Conservation (phyloP, 2,113 vertebrate genomes). For the Sprattus sprattus region DNA sequence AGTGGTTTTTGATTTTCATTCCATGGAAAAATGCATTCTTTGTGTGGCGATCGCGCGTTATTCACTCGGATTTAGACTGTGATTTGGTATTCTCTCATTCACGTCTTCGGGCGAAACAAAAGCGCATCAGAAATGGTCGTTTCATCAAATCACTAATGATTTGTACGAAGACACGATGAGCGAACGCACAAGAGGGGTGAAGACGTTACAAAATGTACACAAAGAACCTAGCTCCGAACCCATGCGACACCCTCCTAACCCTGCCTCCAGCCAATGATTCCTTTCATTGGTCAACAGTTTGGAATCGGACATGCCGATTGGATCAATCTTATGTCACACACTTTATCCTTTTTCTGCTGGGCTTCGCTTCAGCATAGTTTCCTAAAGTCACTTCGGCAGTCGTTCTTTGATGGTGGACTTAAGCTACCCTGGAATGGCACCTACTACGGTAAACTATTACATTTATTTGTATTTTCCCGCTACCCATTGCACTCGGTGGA, state of each 20-base stretch:
- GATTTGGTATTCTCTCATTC: neutral
- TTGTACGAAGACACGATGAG: neutral
- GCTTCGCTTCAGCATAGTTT: slow-evolving; percentile 45
- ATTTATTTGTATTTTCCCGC: neutral
- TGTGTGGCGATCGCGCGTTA: neutral
- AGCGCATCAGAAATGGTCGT: neutral
- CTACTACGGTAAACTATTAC: slow-evolving; percentile 43
- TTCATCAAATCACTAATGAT: neutral
- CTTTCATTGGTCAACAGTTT: slow-evolving; percentile 53
- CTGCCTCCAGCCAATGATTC: slow-evolving; percentile 33
- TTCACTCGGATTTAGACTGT: neutral
- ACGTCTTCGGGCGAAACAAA: neutral
- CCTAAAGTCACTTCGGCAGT: slow-evolving; percentile 41
- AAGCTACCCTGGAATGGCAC: slow-evolving; percentile 50
- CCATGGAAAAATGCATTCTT: neutral
- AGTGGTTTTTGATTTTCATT: neutral
- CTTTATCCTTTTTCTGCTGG: slow-evolving; percentile 42
- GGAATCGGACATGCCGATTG: slow-evolving; percentile 49
- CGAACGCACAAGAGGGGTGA: neutral
- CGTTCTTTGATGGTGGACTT: slow-evolving; percentile 41
- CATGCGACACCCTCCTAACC: slow-evolving; percentile 32
- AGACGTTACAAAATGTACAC: slow-evolving; percentile 28
- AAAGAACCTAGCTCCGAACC: slow-evolving; percentile 42
- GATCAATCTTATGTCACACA: slow-evolving; percentile 43
- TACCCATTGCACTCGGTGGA: neutral